phyloP scores from a whole-genome alignment of 2,113 vertebrate species.

The Pteruthius melanotis region DNA sequence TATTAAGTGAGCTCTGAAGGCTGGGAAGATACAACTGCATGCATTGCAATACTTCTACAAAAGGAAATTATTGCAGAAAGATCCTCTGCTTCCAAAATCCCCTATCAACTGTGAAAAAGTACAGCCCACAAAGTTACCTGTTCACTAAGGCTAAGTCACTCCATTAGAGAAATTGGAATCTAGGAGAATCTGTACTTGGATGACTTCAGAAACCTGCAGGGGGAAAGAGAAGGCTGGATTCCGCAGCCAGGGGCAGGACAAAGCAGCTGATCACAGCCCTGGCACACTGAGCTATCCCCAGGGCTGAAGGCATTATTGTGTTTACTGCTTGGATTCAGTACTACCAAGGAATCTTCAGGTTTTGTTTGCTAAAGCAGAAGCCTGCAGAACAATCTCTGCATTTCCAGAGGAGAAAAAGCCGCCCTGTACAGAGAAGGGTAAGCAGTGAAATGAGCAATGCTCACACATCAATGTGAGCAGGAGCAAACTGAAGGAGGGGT shows the following conservation, averaged over 20 bases:
- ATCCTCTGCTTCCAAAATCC: neutral
- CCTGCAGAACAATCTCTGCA: neutral
- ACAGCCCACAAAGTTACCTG: neutral
- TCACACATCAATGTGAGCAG: accelerated
- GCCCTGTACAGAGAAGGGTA: neutral
- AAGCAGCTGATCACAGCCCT: neutral
- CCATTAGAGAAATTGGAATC: neutral
- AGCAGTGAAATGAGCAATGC: neutral
- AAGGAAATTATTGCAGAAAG: neutral
- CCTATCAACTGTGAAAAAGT: neutral
- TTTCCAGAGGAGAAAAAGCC: neutral
- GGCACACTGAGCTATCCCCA: neutral
- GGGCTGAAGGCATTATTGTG: neutral
- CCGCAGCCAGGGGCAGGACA: neutral
- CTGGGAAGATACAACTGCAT: accelerated
- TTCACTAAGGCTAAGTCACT: neutral
- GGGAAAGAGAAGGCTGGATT: neutral
- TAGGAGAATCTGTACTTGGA: neutral
- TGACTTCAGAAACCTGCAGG: neutral
- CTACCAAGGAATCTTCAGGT: neutral
- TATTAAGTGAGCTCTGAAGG: neutral
- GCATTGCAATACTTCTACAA: neutral
- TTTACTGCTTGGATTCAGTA: neutral
- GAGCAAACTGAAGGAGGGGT: neutral
- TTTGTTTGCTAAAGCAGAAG: neutral